Evolutionary conservation across 2,888 invertebrate species (phyloP).

Genomic region (Lepidochitona cinerea): DNA sequence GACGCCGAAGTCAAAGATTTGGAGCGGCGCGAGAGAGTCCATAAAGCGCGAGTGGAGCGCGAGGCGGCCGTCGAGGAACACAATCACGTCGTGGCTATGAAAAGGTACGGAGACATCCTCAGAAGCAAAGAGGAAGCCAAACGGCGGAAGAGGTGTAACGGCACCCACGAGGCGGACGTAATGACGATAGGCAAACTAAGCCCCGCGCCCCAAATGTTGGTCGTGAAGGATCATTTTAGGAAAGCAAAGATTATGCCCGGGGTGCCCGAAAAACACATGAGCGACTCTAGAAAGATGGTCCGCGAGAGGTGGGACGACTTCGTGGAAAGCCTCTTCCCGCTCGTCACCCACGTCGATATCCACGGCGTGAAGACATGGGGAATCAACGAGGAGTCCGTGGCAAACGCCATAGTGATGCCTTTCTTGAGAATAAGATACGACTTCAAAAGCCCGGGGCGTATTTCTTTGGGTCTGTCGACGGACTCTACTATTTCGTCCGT

Average conservation of each 20-base stretch:
- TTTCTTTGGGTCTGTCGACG: background rate
- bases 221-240: background rate
- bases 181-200: background rate
- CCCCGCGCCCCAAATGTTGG: background rate
- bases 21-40: background rate
- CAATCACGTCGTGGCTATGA: background rate
- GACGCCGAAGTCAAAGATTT: background rate
- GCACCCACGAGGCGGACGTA: background rate
- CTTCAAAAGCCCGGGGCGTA: background rate
- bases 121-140: background rate
- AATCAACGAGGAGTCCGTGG: background rate
- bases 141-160: background rate
- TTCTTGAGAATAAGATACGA: background rate
- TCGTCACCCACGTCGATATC: background rate
- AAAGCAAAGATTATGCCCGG: background rate
- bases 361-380: background rate
- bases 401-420: background rate
- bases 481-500: background rate
- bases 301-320: background rate
- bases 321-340: background rate
- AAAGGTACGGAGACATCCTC: background rate
- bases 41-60: background rate
- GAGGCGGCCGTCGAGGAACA: background rate
- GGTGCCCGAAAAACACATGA: background rate
- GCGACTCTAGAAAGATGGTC: background rate